A percentile compares a stretch with the other conserved stretches of the same genome.
These are phyloP conservation scores for Clamator glandarius DNA, from an alignment of 2,797 vertebrate genomes.

Conservation along the genomic window DNA sequence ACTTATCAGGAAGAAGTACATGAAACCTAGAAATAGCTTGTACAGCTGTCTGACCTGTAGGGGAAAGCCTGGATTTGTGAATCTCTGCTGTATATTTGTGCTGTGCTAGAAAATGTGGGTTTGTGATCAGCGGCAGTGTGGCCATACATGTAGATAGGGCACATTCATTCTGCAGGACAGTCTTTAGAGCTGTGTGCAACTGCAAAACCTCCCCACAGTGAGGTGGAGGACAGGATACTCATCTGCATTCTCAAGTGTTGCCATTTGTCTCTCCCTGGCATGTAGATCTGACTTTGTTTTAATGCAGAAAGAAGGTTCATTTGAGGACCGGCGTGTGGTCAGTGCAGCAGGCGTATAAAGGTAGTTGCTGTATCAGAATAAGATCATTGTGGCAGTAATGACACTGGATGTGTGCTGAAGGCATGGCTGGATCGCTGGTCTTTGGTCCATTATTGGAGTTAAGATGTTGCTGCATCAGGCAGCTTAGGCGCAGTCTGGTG, in stretches of 20 bases:
- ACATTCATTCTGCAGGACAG: not conserved
- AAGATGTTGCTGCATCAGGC: not conserved
- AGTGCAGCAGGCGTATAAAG: fast-evolving
- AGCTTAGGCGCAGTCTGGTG: not conserved
- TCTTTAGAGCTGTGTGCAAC: not conserved
- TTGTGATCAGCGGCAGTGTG: not conserved
- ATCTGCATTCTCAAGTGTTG: not conserved
- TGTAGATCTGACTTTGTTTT: not conserved
- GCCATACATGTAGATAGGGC: fast-evolving
- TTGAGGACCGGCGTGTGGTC: not conserved
- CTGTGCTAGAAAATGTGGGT: not conserved
- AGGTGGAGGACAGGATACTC: not conserved
- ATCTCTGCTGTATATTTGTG: not conserved
- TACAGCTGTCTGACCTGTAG: not conserved
- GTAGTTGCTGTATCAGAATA: not conserved
- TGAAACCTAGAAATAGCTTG: not conserved
- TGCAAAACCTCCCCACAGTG: not conserved
- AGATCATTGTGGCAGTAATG: not conserved
- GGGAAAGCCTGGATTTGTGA: not conserved
- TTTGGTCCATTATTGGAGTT: not conserved
- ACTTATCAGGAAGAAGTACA: not conserved
- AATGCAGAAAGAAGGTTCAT: not conserved
- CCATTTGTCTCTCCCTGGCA: fast-evolving
- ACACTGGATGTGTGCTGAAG: not conserved
- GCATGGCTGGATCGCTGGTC: not conserved